Evolutionary conservation across 2,888 invertebrate genomes (phyloP), one percentile per base, ranked within the genome.

Genomic region (Theodoxus fluviatilis): DNA sequence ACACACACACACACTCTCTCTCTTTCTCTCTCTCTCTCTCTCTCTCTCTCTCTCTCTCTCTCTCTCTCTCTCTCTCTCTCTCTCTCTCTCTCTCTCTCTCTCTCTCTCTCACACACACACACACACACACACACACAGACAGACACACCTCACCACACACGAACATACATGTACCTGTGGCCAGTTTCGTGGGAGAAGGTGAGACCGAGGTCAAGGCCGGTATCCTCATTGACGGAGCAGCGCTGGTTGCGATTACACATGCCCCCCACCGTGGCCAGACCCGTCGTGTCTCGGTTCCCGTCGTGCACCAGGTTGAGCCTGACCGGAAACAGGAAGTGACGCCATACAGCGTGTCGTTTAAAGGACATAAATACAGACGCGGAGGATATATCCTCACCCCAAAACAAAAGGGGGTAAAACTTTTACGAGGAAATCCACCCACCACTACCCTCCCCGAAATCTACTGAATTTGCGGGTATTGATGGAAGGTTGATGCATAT

Each of bases 131-230:
- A 6, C 22, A 55, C n/a, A 55, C 12, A 55, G 55, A 55, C 6
- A 55, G 55, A 55, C 12, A 9, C 7, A 55, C 55, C 12, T 15
- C 12, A 6, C 12, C 7, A 55, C 15, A 55, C 7, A 55, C 31
- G n/a, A 25, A 25, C 15, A 55, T 7, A 55, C 55, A 55, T 55
- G 9, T 7, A 82, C 81, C 75, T 74, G 67, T 82, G 82, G 7
- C 81, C 82, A 12, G 79, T 77, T 70, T 82, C 82, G 64, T 82
- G 82, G 1, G 81, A 79, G n/a, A 82, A 74, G 0, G 78, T 80
- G 6, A 79, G 49, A 0, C 80, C 81, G 0, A 78, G 71, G 35
- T 77, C 79, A 12, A 81, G 71, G 4, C 82, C 82, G n/a, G 72
- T 75, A 71, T 81, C 81, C 73, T 82, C 79, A 43, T 76, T 75